phyloP scores from a whole-genome alignment of 1,140 invertebrate species.

The Drosophila mojavensis region DNA sequence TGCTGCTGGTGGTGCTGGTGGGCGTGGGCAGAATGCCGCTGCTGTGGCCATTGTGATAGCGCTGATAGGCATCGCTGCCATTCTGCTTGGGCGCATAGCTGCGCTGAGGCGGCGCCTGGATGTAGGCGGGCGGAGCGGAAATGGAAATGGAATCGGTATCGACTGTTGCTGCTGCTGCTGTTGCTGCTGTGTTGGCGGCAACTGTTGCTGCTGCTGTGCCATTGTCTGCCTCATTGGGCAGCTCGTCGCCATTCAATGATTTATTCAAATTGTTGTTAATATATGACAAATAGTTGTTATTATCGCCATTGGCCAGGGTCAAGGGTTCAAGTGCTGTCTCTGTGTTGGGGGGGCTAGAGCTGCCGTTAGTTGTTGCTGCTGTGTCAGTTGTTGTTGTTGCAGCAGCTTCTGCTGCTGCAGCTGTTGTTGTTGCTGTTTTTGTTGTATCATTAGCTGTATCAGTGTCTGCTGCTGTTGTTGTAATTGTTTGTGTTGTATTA shows the following conservation, averaged over 20 bases:
- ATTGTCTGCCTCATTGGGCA: conserved; percentile 29
- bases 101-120: conserved; percentile 24
- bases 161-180: conserved; percentile 31
- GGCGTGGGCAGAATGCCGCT: conserved; percentile 83
- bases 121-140: conserved; percentile 12
- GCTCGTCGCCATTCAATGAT: conserved; percentile 35
- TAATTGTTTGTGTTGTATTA: conserved; percentile 75
- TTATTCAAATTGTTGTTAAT: conserved; percentile 70
- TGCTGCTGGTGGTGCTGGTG: conserved; percentile 50
- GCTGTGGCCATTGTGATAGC: conserved; percentile 58
- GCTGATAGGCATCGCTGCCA: conserved; percentile 52
- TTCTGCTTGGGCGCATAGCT: conserved; percentile 57
- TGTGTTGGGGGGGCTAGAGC: conserved; percentile 29
- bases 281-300: conserved; percentile 73
- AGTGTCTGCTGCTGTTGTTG: conserved; percentile 44
- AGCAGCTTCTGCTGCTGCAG: conserved; percentile 39
- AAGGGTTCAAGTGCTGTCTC: conserved; percentile 5
- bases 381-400: conserved; percentile 20
- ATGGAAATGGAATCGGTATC: conserved; percentile 29
- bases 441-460: conserved; percentile 38
- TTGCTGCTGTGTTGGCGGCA: conserved; percentile 14
- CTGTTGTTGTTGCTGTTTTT: conserved; percentile 55
- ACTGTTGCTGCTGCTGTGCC: conserved; percentile 17
- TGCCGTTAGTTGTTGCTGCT: conserved; percentile 46
- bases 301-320: conserved; percentile 58